Base-by-base conservation (phyloP, 2,113 vertebrate species). In the Nematolebias whitei region DNA sequence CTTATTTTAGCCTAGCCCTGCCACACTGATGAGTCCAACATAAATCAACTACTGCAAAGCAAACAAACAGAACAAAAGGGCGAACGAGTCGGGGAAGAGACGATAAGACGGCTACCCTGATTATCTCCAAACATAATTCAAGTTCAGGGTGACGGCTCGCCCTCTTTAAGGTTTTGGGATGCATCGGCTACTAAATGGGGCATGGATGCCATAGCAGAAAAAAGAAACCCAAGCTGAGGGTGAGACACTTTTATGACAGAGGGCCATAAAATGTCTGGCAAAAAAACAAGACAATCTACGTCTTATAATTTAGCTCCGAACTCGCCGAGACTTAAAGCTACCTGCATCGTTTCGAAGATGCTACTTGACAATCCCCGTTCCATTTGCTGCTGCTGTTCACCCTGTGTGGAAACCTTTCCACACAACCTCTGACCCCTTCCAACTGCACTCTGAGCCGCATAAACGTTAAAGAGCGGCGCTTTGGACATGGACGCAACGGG, bases 1-100 rank as follows among this genome's bases (percentile, higher is more conserved):
- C 85, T 88, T 88, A 85, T 88, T 82, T 77, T 83, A 63, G 77
- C 76, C 59, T 70, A 65, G 76, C 45, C n/a, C 29, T 68, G 80
- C 74, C 41, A 71, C 63, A 41, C 67, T 69, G 71, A 84, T 82
- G 82, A 78, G 86, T 74, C 78, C 84, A 78, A 87, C 82, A 75
- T 68, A 85, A 91, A 89, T 85, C 90, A 89, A 87, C 76, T 49
- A 65, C 64, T 63, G 85, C 78, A 79, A 87, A 82, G 86, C 82
- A 89, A 89, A 91, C 86, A 85, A 78, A 78, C 57, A 87, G 59
- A 8, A 78, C 79, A 80, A 84, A 67, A 75, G 71, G 66, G 82
- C 77, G 85, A 90, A 89, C 81, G 88, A 74, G 85, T 65, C 68
- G 10, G 40, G 38, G 67, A 23, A 44, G 66, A 57, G 69, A 47